Percentiles rank a stretch among this genome's conserved stretches.
These are phyloP conservation scores for Chaenodraco wilsoni DNA, from an alignment of 2,797 vertebrate species.

Conservation along the genomic window DNA sequence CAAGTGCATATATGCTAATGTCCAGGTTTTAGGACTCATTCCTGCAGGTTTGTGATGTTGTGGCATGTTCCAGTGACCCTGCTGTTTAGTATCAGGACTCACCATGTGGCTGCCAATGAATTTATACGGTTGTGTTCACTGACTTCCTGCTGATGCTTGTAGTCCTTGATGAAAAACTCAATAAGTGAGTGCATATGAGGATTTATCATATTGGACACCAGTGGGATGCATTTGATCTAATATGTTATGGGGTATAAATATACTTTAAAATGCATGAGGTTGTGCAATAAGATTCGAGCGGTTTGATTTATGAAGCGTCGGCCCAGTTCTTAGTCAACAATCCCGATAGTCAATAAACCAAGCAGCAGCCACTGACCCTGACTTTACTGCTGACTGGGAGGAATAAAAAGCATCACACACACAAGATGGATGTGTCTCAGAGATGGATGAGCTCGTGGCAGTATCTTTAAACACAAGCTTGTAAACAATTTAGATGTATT, in stretches of 20 bases:
- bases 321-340: neutral
- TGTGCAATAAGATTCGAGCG: neutral
- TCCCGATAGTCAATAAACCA: slow-evolving; percentile 7
- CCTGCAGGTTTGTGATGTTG: neutral
- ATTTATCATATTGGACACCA: neutral
- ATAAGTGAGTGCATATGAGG: neutral
- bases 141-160: neutral
- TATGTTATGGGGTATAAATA: neutral
- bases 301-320: neutral
- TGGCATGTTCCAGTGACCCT: neutral
- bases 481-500: slow-evolving; percentile 31
- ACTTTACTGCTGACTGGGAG: slow-evolving; percentile 19
- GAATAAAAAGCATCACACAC: neutral
- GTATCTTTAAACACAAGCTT: slow-evolving; percentile 7
- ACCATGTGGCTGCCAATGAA: neutral
- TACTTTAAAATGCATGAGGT: slow-evolving; percentile 3
- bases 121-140: neutral
- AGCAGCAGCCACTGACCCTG: slow-evolving; percentile 4
- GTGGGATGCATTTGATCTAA: neutral
- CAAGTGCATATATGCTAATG: too few species aligned
- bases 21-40: too few species aligned
- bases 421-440: slow-evolving; percentile 13
- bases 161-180: neutral
- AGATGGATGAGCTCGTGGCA: slow-evolving; percentile 20
- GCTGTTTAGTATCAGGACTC: slow-evolving; percentile 4